Conservation (phyloP, 2,888 invertebrate genomes). For the Eledona agricola region DNA sequence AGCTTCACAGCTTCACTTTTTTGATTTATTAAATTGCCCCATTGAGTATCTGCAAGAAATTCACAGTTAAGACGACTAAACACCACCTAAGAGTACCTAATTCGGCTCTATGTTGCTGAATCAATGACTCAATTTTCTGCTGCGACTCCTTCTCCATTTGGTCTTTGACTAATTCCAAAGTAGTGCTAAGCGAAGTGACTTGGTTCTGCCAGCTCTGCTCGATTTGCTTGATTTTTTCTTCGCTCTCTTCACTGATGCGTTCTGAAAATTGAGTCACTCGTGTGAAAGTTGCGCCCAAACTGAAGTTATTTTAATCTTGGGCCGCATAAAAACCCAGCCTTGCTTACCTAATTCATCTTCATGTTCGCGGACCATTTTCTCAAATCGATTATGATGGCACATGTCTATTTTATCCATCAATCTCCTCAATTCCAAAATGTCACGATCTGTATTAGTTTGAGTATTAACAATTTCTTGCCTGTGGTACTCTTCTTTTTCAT, state of each 20-base stretch:
- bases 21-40: slow-evolving; percentile 71
- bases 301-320: slow-evolving; percentile 28
- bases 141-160: slow-evolving; percentile 64
- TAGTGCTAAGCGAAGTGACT: slow-evolving; percentile 59
- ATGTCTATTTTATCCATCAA: slow-evolving; percentile 79
- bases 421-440: slow-evolving; percentile 74
- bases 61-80: slow-evolving; percentile 1
- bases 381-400: slow-evolving; percentile 76
- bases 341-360: slow-evolving; percentile 73
- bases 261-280: too few relatives aligned
- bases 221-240: slow-evolving; percentile 58
- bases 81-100: slow-evolving; percentile 71
- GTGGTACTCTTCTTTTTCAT: slow-evolving; percentile 69
- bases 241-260: slow-evolving; percentile 59
- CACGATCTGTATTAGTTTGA: slow-evolving; percentile 73
- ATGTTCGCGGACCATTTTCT: slow-evolving; percentile 71
- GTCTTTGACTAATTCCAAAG: slow-evolving; percentile 63
- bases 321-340: slow-evolving; percentile 13
- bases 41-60: slow-evolving; percentile 67
- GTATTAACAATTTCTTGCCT: slow-evolving; percentile 67
- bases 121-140: slow-evolving; percentile 61
- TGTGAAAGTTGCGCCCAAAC: too few relatives aligned
- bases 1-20: slow-evolving; percentile 69
- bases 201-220: slow-evolving; percentile 62
- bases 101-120: slow-evolving; percentile 69